These are phyloP conservation scores for Pipistrellus kuhlii DNA, from an alignment of 2,797 vertebrate genomes.

Conservation along the genomic window DNA sequence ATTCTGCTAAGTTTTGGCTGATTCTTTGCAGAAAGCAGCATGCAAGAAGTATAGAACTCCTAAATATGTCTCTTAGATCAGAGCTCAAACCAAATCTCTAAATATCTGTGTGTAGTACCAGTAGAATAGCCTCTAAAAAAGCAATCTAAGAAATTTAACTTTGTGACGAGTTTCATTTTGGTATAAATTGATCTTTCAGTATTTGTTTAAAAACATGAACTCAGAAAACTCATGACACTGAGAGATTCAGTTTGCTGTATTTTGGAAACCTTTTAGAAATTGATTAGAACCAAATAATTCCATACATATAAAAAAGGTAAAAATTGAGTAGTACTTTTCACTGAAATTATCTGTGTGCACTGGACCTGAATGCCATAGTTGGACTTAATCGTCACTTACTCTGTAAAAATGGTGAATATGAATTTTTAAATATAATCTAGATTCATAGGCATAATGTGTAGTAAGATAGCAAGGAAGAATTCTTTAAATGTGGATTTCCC, in stretches of 20 bases:
- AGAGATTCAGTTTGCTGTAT: not conserved
- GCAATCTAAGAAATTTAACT: not conserved
- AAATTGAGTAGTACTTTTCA: not conserved
- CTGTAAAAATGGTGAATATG: not conserved
- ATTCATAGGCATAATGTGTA: not conserved
- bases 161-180: not conserved
- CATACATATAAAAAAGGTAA: not conserved
- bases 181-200: not conserved
- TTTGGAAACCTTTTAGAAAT: not conserved
- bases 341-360: not conserved
- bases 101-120: not conserved
- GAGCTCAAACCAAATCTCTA: not conserved
- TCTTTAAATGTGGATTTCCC: not conserved
- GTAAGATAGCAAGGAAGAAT: not conserved
- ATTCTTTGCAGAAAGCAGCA: not conserved
- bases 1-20: not conserved
- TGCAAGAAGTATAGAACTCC: not conserved
- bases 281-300: not conserved
- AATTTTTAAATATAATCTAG: not conserved
- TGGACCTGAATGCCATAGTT: not conserved
- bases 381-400: not conserved
- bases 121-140: not conserved
- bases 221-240: not conserved
- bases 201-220: not conserved
- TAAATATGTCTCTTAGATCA: not conserved